phyloP scores from a whole-genome alignment of 2,113 vertebrate species.

The Benitochromis conjunctus region DNA sequence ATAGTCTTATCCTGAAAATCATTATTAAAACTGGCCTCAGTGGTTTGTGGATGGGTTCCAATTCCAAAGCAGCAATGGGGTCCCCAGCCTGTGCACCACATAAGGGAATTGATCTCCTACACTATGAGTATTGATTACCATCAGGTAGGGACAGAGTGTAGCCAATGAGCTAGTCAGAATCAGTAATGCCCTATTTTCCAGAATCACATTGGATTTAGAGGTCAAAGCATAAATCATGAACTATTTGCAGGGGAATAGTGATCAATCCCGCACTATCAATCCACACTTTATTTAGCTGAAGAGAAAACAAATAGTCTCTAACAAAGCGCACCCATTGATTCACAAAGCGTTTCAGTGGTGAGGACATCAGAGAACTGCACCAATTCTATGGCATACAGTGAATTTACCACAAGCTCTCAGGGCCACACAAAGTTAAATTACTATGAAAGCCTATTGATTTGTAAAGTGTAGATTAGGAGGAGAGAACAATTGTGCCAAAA shows the following conservation, averaged over 20 bases:
- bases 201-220: background rate
- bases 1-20: background rate
- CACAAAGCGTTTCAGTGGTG: background rate
- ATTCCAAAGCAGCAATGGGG: background rate
- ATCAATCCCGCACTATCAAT: background rate
- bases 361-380: background rate
- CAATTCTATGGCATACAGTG: constrained; percentile 8
- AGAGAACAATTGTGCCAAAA: constrained; percentile 6
- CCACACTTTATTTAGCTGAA: background rate
- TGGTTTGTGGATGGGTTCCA: background rate
- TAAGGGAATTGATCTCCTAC: constrained; percentile 27
- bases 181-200: constrained; percentile 11
- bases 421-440: constrained; percentile 51
- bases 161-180: constrained; percentile 43
- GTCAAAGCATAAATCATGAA: background rate
- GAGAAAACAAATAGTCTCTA: background rate
- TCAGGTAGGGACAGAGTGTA: constrained; percentile 30
- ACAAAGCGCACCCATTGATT: background rate
- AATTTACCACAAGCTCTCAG: constrained; percentile 34
- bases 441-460: constrained; percentile 64
- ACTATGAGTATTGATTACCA: constrained; percentile 60
- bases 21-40: background rate
- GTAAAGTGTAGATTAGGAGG: constrained; percentile 44
- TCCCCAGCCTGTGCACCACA: constrained; percentile 1
- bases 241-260: background rate